These are phyloP conservation scores for Butastur rufipennis DNA, from an alignment of 2,113 vertebrate species.

Conservation along the genomic window DNA sequence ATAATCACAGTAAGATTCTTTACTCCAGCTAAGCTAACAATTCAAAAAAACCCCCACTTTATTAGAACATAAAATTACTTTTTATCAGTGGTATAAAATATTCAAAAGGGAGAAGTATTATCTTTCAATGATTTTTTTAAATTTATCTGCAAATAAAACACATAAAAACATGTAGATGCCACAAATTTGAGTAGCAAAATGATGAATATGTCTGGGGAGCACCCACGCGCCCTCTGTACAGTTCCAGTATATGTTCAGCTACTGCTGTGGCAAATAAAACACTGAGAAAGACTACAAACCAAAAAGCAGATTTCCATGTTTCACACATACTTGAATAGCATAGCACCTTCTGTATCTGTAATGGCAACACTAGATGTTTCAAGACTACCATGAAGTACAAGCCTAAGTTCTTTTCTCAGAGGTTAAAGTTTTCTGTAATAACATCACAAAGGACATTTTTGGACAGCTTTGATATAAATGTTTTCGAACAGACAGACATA, in stretches of 20 bases:
- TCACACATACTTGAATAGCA: not conserved
- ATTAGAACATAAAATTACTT: not conserved
- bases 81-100: not conserved
- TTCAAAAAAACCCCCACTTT: rapidly evolving
- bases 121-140: not conserved
- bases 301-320: not conserved
- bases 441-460: not conserved
- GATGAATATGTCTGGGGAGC: not conserved
- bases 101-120: not conserved
- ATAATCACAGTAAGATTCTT: not conserved
- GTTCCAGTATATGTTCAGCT: not conserved
- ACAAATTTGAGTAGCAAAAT: not conserved
- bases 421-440: not conserved
- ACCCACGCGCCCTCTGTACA: not conserved
- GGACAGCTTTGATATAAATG: not conserved
- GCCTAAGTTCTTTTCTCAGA: not conserved
- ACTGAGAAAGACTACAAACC: not conserved
- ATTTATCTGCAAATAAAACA: not conserved
- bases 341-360: not conserved
- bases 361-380: not conserved
- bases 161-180: not conserved
- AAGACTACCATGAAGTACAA: not conserved
- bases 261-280: not conserved
- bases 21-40: not conserved
- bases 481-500: not conserved